Evolutionary conservation across 2,113 vertebrate species (phyloP).

Genomic region (Cacatua alba): DNA sequence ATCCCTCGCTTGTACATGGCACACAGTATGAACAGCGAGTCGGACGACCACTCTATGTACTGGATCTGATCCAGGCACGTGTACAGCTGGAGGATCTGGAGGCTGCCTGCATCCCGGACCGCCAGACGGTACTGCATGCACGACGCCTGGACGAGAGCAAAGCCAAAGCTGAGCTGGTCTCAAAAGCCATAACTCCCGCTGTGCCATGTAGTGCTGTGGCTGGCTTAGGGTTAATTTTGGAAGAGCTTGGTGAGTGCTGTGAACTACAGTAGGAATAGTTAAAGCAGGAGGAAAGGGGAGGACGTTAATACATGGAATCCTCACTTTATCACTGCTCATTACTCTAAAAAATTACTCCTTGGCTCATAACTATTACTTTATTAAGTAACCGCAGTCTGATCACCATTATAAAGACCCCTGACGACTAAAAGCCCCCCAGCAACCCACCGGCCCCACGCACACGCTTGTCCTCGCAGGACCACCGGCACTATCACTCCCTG

Average conservation of each 20-base stretch:
- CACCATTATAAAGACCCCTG: fast-evolving
- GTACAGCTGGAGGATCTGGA: constrained; percentile 90
- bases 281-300: fast-evolving
- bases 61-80: constrained; percentile 93
- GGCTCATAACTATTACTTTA: fast-evolving
- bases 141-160: constrained; percentile 78
- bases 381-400: not conserved
- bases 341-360: fast-evolving
- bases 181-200: not conserved
- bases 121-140: constrained; percentile 91
- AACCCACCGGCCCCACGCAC: no score
- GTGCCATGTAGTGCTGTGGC: not conserved
- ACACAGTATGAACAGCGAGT: constrained; percentile 92
- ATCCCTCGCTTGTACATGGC: constrained; percentile 93
- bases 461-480: not conserved
- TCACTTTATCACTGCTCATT: fast-evolving
- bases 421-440: not conserved
- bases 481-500: not conserved
- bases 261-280: fast-evolving
- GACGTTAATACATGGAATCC: fast-evolving
- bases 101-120: constrained; percentile 82
- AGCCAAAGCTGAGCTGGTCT: not conserved
- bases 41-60: constrained; percentile 91
- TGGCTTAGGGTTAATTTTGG: not conserved
- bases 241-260: fast-evolving